phyloP scores from a whole-genome alignment of 2,113 vertebrate species.

The Mirounga angustirostris region DNA sequence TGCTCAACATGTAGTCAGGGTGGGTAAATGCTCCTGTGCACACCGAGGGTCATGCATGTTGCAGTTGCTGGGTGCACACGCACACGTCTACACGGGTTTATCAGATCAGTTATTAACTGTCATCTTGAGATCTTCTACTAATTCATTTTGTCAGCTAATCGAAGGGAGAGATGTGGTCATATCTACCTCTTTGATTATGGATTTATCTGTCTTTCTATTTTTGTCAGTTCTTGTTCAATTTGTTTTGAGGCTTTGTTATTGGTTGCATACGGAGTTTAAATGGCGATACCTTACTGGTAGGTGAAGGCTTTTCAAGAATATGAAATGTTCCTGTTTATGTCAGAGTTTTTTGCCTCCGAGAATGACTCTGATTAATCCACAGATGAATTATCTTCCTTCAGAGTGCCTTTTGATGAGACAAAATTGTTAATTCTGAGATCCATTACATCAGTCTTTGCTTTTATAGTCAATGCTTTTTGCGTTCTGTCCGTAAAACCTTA shows the following conservation, averaged over 20 bases:
- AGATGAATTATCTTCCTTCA: background rate
- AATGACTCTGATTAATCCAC: background rate
- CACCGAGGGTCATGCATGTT: rapidly evolving
- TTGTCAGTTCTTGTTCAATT: background rate
- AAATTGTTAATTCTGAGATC: background rate
- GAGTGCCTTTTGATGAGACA: background rate
- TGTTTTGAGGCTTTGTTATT: background rate
- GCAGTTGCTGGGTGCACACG: background rate
- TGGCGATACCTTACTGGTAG: background rate
- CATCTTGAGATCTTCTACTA: too few relatives aligned
- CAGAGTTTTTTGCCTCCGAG: background rate
- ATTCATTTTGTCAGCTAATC: background rate
- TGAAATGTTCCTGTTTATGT: background rate
- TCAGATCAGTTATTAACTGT: too few relatives aligned
- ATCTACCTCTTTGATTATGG: background rate
- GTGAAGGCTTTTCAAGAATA: background rate
- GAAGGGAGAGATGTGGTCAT: background rate
- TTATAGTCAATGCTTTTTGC: background rate
- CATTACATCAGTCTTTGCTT: background rate
- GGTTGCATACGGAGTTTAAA: background rate
- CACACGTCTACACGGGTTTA: rapidly evolving
- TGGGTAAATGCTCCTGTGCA: rapidly evolving
- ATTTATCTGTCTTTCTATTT: background rate
- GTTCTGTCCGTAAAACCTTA: background rate
- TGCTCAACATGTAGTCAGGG: rapidly evolving